A percentile compares a stretch with the other conserved stretches of the same genome.
Evolutionary conservation across 2,113 vertebrate species (phyloP).

Genomic region (Tapirus terrestris): DNA sequence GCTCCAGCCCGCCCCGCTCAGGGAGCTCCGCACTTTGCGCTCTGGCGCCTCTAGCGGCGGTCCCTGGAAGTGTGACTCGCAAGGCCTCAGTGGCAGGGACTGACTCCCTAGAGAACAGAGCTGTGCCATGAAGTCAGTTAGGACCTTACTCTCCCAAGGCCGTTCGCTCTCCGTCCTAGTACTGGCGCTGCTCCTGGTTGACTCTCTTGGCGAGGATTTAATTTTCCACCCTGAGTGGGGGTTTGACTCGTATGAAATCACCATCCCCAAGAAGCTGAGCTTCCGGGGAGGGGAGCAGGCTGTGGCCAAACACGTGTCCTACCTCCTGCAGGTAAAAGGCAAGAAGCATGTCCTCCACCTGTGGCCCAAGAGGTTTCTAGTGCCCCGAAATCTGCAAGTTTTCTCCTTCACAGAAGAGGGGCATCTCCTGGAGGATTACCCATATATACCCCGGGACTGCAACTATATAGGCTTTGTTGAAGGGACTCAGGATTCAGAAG

Average conservation of each 20-base stretch:
- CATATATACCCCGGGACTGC: slow-evolving; percentile 5
- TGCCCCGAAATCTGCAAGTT: slow-evolving; percentile 45
- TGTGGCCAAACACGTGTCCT: not conserved
- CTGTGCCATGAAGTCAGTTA: not conserved
- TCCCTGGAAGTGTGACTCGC: not conserved
- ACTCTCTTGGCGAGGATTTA: not conserved
- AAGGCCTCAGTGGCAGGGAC: not conserved
- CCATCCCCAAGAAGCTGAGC: slow-evolving; percentile 67
- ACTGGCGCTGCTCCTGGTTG: accelerated
- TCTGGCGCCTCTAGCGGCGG: not conserved
- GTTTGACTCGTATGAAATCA: slow-evolving; percentile 63
- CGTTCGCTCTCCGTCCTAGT: not conserved
- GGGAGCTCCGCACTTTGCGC: accelerated
- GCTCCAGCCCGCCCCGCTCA: accelerated
- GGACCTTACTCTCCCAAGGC: not conserved
- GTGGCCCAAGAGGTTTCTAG: slow-evolving; percentile 51
- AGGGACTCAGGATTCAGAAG: not conserved
- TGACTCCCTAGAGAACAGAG: not conserved
- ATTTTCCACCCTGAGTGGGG: not conserved
- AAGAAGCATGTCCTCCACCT: slow-evolving; percentile 65
- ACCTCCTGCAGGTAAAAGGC: slow-evolving; percentile 77
- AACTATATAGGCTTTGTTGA: slow-evolving; percentile 20
- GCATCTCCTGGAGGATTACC: slow-evolving; percentile 46
- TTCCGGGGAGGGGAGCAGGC: not conserved
- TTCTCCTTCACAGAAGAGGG: slow-evolving; percentile 54